These are phyloP conservation scores for Aplidium turbinatum DNA, from an alignment of 23 tunicate genomes.

Conservation along the genomic window DNA sequence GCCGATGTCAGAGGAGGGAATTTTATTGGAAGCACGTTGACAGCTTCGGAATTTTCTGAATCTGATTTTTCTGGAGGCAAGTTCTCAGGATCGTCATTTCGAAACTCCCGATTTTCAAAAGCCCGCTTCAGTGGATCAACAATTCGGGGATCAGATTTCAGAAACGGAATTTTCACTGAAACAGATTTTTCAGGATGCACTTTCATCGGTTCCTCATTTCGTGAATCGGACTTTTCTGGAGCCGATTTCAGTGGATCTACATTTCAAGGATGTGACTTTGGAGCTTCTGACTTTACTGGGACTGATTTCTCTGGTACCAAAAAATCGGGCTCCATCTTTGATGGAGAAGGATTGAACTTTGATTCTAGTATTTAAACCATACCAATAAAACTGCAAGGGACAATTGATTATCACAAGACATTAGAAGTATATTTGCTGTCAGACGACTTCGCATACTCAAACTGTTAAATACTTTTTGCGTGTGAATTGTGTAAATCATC, in stretches of 20 bases:
- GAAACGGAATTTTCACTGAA: constrained; percentile 7
- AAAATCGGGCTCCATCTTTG: not conserved
- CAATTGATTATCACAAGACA: too few relatives aligned
- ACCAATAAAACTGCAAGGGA: too few relatives aligned
- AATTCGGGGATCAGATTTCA: constrained; percentile 8
- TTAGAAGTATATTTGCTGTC: too few relatives aligned
- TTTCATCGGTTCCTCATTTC: not conserved
- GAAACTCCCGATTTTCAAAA: not conserved
- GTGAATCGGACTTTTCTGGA: not conserved
- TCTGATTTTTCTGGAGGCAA: not conserved
- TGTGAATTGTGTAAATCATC: too few relatives aligned
- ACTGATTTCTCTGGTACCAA: constrained; percentile 8
- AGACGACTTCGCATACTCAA: too few relatives aligned
- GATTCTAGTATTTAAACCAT: too few relatives aligned
- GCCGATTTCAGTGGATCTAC: constrained; percentile 13
- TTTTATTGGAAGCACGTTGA: not conserved
- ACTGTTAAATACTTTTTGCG: too few relatives aligned
- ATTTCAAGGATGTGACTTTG: constrained; percentile 5
- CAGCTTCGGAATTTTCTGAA: constrained; percentile 6
- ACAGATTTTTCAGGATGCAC: not conserved
- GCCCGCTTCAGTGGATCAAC: constrained; percentile 1
- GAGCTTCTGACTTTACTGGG: constrained; percentile 6
- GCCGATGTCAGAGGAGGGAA: not conserved
- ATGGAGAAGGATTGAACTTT: not conserved
- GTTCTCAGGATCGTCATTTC: not conserved